Percentiles rank a stretch among this genome's conserved stretches.
Conservation (phyloP, 30 jellyfish, hydroid and myxozoan species). For the Chironex yamaguchii region DNA sequence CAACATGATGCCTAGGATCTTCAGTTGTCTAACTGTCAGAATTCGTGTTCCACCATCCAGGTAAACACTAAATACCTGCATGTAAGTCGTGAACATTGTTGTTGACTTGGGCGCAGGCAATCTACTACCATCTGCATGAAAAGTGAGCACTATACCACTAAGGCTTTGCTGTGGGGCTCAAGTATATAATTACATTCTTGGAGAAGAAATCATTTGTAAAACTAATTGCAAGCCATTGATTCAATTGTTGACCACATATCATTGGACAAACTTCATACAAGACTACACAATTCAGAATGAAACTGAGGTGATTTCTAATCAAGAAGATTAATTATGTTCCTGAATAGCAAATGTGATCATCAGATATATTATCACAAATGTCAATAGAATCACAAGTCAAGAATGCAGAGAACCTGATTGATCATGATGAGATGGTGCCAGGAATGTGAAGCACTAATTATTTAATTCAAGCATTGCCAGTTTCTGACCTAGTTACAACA, state of each 20-base stretch:
- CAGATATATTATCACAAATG: slow-evolving; percentile 58
- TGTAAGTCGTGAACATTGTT: too few relatives aligned
- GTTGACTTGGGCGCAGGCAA: too few relatives aligned
- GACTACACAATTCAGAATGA: slow-evolving; percentile 39
- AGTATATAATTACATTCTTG: slow-evolving; percentile 36
- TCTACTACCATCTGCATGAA: too few relatives aligned
- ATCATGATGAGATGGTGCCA: slow-evolving; percentile 37
- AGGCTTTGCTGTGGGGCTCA: too few relatives aligned
- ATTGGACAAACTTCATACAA: slow-evolving; percentile 42
- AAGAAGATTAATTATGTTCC: slow-evolving; percentile 36
- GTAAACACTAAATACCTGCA: too few relatives aligned
- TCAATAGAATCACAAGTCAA: slow-evolving; percentile 20
- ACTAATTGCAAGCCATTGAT: slow-evolving; percentile 69
- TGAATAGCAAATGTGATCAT: slow-evolving; percentile 64
- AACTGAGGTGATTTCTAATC: slow-evolving; percentile 54
- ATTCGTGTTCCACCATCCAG: too few relatives aligned
- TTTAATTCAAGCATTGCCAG: slow-evolving; percentile 22
- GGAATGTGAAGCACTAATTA: not conserved
- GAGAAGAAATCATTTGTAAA: slow-evolving; percentile 59
- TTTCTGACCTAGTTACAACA: slow-evolving; percentile 53
- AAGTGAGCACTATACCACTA: too few relatives aligned
- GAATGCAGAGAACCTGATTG: slow-evolving; percentile 56
- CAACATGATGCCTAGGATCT: too few relatives aligned
- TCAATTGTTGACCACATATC: slow-evolving; percentile 60
- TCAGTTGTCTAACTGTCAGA: too few relatives aligned